Evolutionary conservation across 2,797 vertebrate genomes (phyloP), one percentile per base, ranked within the genome.

Genomic region (Acanthornis magna): DNA sequence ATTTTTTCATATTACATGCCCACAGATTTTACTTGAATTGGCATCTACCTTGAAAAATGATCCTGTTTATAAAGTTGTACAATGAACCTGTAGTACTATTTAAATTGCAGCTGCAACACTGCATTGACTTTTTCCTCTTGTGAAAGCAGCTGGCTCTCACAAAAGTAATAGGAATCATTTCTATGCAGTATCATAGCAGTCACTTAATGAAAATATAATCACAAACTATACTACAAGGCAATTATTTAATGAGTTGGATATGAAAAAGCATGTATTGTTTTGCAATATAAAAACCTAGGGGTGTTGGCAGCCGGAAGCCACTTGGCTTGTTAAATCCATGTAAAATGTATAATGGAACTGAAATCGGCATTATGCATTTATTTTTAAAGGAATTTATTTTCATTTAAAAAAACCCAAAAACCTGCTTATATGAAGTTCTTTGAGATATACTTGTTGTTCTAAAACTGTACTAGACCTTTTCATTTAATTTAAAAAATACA

Each of bases 131-230:
- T 85, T 51, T 30, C 40, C 55, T 75, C 62, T 71, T 81, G 26
- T 85, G 71, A 65, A 92, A 38, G 21, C 23, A 86, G 7, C 9
- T 82, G 32, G 10, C 40, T 95, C n/a, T 43, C 30, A 47, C 20
- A 78, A 63, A 93, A 83, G 9, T 82, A 90, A 48, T 30, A 63
- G 22, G 40, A 79, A 15, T 7, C 25, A 73, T 73, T 82, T 53
- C 29, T 68, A 27, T 67, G 17, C 36, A 66, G 42, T 58, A 55
- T 65, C 38, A 26, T 43, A 45, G 40, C 40, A 93, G 72, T 72
- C 43, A 89, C 36, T 60, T 96, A 77, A 95, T 89, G 65, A 87
- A 97, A 91, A 74, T 60, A 55, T 83, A 85, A 81, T 67, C 25
- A 78, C 12, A 88, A 92, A n/a, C 36, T 82, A 5, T 21, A 67